A percentile compares a stretch with the other conserved stretches of the same genome.
These are phyloP conservation scores for Laticauda laticaudata DNA, from an alignment of 2,113 vertebrate genomes.

Conservation along the genomic window DNA sequence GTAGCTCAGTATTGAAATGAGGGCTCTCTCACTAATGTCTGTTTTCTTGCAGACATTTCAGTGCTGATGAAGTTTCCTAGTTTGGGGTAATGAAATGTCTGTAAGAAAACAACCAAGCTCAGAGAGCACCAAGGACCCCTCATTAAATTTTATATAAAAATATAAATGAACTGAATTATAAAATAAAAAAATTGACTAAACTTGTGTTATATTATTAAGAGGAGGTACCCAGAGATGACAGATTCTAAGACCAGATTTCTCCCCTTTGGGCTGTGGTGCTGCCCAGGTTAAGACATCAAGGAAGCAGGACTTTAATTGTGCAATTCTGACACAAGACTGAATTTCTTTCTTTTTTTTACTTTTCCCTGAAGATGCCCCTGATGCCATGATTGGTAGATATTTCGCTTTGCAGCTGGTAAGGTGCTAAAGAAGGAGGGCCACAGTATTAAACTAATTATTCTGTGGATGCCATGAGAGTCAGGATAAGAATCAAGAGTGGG, in stretches of 20 bases:
- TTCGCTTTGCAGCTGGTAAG: background rate
- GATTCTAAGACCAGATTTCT: background rate
- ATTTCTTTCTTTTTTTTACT: background rate
- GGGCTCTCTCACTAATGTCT: too few species aligned
- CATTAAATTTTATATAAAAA: background rate
- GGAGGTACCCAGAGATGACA: background rate
- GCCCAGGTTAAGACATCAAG: background rate
- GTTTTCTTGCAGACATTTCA: background rate
- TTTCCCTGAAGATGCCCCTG: background rate
- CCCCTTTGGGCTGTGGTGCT: background rate
- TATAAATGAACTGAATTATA: background rate
- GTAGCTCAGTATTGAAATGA: background rate
- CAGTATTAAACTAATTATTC: background rate
- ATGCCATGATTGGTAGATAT: background rate
- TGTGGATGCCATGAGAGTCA: background rate
- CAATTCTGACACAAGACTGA: background rate
- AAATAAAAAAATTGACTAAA: background rate
- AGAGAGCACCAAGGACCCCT: background rate
- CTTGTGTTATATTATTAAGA: background rate
- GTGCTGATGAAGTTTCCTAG: background rate
- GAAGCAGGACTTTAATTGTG: background rate
- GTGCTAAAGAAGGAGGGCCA: background rate
- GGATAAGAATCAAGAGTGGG: background rate
- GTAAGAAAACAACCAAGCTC: background rate
- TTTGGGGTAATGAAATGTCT: background rate